Base-by-base conservation (phyloP, 2,888 invertebrate species). In the Aproaerema taeniolella region DNA sequence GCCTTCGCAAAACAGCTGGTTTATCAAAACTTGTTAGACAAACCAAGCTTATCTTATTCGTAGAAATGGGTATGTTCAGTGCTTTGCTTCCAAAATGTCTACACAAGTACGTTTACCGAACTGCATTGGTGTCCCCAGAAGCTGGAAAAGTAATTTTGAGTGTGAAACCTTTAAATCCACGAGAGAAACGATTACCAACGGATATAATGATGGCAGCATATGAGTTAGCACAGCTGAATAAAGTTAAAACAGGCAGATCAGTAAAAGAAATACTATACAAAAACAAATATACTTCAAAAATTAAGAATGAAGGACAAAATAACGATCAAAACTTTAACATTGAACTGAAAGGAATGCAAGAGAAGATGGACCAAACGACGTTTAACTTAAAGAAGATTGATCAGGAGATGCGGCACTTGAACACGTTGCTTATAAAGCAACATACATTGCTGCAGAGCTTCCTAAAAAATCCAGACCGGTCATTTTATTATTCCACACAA, bases 1-100 rank as follows among this genome's bases (percentile, higher is more conserved):
- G 95, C 0, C 75, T 95, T 0, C 91, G 94, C 45, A 95, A 95
- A 80, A 95, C 95, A 0, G 95, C 95, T 0, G 95, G 94, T 0
- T 76, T 95, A 0, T 94, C 94, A 0, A 95, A 94, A 61, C 82
- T 95, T 10, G 95, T 95, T 1, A 87, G 95, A 15, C 95, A 95
- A 70, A 95, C 95, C 0, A 94, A 95, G 65, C 73, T 95, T 6
- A 95, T 95, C 43, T 91, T 93, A 13, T 95, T 95, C 58, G 92
- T 95, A 43, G 95, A 95, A 70, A 88, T 93, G 55, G 94, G 94
- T 0, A 75, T 95, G 52, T 94, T 95, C 50, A 92, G 93, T 56
- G 92, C 93, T 0, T 91, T 92, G 72, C 70, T 94, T 12, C 95
- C 95, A 0, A 89, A 91, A 46, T 92, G 91, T 66, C 67, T 95